phyloP scores from a whole-genome alignment of 1,140 invertebrate genomes.

The Mamestra configurata region DNA sequence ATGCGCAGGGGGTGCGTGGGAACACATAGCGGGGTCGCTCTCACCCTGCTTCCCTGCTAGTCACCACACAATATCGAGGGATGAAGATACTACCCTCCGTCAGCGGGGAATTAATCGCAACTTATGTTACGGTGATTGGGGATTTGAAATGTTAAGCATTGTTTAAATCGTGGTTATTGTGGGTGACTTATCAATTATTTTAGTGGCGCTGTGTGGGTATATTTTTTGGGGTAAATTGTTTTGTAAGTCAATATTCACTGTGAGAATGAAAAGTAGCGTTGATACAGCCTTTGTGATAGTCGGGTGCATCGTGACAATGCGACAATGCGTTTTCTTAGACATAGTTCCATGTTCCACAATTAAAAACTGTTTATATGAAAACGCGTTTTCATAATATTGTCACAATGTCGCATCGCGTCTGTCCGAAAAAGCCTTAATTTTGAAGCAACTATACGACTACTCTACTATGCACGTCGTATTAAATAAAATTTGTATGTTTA shows the following conservation, averaged over 20 bases:
- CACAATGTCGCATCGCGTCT: no score
- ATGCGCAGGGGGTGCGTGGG: slow-evolving; percentile 7
- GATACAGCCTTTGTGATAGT: no score
- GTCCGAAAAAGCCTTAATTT: no score
- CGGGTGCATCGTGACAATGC: no score
- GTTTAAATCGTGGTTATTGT: neutral
- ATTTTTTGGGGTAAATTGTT: neutral
- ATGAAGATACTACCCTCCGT: slow-evolving; percentile 9
- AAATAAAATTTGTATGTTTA: neutral
- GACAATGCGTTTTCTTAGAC: no score
- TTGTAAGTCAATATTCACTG: no score
- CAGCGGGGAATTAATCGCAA: slow-evolving; percentile 29
- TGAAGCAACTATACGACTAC: no score
- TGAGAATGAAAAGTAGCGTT: no score
- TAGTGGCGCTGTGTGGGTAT: neutral
- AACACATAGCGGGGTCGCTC: slow-evolving; percentile 7
- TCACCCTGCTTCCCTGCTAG: neutral
- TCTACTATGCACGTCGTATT: neutral
- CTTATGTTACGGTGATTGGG: slow-evolving; percentile 38
- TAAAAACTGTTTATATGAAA: no score
- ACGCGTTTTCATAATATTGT: no score
- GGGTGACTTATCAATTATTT: slow-evolving; percentile 2
- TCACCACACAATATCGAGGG: neutral
- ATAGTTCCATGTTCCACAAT: no score
- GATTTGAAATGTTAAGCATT: slow-evolving; percentile 13